Percentiles rank a stretch among this genome's conserved stretches.
phyloP scores from a whole-genome alignment of 1,140 invertebrate species.

The Drosophila lacteicornis region DNA sequence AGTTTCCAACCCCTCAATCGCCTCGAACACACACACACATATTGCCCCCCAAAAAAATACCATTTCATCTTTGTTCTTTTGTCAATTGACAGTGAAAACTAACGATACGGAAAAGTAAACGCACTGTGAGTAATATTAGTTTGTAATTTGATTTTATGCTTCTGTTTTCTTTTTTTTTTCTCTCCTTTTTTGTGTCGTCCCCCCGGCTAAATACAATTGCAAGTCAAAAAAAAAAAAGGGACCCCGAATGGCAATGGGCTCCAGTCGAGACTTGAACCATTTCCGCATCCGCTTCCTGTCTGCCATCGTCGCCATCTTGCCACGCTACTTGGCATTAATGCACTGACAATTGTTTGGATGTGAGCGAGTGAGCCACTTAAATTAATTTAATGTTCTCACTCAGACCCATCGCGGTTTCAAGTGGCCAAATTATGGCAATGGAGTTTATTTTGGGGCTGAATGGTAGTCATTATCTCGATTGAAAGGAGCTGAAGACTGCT shows the following conservation, averaged over 20 bases:
- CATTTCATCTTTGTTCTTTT: constrained; percentile 58
- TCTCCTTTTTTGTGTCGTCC: constrained; percentile 8
- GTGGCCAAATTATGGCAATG: constrained; percentile 36
- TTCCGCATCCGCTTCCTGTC: constrained; percentile 49
- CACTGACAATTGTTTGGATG: constrained; percentile 71
- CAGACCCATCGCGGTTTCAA: constrained; percentile 28
- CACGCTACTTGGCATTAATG: constrained; percentile 61
- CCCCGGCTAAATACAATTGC: constrained; percentile 50
- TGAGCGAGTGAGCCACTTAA: constrained; percentile 67
- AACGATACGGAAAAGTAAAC: constrained; percentile 82
- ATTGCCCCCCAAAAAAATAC: constrained; percentile 7
- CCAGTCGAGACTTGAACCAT: constrained; percentile 34
- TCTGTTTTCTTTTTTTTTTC: constrained; percentile 39
- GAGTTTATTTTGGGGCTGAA: constrained; percentile 20
- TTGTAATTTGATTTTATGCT: constrained; percentile 82
- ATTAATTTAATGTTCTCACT: constrained; percentile 67
- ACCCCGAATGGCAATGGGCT: constrained; percentile 9
- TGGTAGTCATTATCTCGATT: constrained; percentile 9
- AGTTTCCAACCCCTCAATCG: constrained; percentile 35
- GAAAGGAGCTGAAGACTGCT: neutral
- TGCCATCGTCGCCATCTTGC: constrained; percentile 6
- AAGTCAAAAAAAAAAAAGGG: neutral
- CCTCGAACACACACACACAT: neutral
- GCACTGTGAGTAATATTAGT: constrained; percentile 83
- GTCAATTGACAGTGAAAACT: constrained; percentile 83